Evolutionary conservation across 1,140 invertebrate species (phyloP), one percentile per base, ranked within the genome.

Genomic region (Drosophila murphyi): DNA sequence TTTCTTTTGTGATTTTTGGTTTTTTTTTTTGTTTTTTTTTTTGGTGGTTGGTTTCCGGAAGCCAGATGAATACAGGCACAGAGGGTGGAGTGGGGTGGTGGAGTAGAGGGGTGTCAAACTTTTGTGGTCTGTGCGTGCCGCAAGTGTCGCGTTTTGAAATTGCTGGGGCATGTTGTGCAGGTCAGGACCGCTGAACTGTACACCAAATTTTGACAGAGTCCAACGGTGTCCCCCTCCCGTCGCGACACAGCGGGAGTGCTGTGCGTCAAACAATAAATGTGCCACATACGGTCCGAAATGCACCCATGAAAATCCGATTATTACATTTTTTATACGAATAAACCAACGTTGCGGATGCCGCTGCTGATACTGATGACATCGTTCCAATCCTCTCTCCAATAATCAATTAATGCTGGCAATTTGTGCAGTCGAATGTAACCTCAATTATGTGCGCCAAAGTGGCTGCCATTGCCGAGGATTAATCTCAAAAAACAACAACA

Each of bases 401-500:
- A 89, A 89, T 89, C 85, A 89, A 89, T 89, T 89, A 89, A 89
- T 90, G 78, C 69, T 74, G 82, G 86, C 86, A 90, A 90, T 90
- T 90, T 90, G 86, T 82, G 86, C 86, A 90, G 51, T 63, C 64
- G 78, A 82, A 90, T 72, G 87, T 86, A 90, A 90, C 86, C 86
- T 90, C 86, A 90, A 86, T 89, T 89, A 89, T 90, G 85, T 88
- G 80, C 85, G 80, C 85, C 85, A 85, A 88, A 87, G 80, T 83
- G 80, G 72, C 83, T 63, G 55, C 72, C 80, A 77, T 73, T 64
- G 79, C 72, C 76, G 64, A 43, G 75, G 75, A 90, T 90, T 90
- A 90, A 90, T 90, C 78, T 76, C 78, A 78, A 81, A 80, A 85
- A 69, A 81, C 69, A 85, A 81, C 86, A 76, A 72, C 78, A 90